These are phyloP conservation scores for Sphyrna mokarran DNA, from an alignment of 2,113 vertebrate species.

Conservation along the genomic window DNA sequence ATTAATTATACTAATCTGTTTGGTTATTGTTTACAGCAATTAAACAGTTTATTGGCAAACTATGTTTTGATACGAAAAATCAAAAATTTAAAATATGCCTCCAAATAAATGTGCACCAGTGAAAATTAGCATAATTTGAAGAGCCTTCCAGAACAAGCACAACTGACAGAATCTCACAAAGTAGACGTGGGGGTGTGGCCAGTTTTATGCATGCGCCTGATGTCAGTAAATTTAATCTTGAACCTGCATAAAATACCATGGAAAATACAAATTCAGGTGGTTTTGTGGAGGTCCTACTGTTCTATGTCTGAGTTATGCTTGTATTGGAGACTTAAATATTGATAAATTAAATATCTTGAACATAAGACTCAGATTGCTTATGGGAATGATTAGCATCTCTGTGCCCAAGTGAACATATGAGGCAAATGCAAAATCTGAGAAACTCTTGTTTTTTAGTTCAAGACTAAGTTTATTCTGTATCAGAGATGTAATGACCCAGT, in stretches of 20 bases:
- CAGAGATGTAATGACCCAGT: not conserved
- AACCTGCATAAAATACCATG: not conserved
- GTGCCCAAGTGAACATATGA: not conserved
- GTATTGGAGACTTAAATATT: not conserved
- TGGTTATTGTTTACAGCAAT: not conserved
- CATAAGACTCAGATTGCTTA: not conserved
- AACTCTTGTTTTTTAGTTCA: not conserved
- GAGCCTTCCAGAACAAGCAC: not conserved
- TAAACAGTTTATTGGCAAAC: not conserved
- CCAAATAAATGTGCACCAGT: not conserved
- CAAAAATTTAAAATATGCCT: not conserved
- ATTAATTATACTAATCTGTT: not conserved
- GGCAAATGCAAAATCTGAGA: not conserved
- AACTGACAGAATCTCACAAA: not conserved
- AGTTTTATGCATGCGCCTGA: not conserved
- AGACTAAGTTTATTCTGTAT: not conserved
- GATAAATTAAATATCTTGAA: not conserved
- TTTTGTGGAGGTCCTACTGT: not conserved
- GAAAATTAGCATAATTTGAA: not conserved
- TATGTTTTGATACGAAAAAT: conserved; percentile 4
- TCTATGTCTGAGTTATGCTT: not conserved
- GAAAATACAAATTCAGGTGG: not conserved
- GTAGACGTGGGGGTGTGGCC: not conserved
- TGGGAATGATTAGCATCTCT: not conserved
- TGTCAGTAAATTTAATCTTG: not conserved